A percentile compares a stretch with the other conserved stretches of the same genome.
These are phyloP conservation scores for Ornithorhynchus anatinus DNA, from an alignment of 2,113 vertebrate genomes.

Conservation along the genomic window DNA sequence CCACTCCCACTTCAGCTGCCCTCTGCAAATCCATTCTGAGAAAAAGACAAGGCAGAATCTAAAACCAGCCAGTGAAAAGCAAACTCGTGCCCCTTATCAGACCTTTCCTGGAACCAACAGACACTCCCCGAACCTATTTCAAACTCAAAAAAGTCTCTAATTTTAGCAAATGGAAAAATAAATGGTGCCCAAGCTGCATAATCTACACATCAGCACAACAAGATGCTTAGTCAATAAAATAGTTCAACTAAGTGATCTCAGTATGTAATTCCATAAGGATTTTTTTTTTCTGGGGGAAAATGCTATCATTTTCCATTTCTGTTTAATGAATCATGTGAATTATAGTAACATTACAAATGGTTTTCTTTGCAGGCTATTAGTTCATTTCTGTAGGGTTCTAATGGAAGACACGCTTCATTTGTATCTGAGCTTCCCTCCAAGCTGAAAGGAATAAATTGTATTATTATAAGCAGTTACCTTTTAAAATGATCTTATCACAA, in stretches of 20 bases:
- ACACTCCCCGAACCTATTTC: no score
- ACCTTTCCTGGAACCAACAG: no score
- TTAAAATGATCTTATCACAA: constrained; percentile 76
- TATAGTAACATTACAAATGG: constrained; percentile 99
- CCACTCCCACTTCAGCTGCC: no score
- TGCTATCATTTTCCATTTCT: constrained; percentile 96
- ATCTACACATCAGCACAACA: constrained; percentile 81
- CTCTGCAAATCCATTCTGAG: no score
- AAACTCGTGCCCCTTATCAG: no score
- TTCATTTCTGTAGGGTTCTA: constrained; percentile 99
- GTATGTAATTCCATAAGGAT: constrained; percentile 86
- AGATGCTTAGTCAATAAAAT: constrained; percentile 91
- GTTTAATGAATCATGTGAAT: constrained; percentile 99
- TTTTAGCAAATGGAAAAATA: constrained; percentile 58
- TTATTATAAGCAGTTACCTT: constrained; percentile 93
- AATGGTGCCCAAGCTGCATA: constrained; percentile 48
- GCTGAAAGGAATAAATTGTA: constrained; percentile 91
- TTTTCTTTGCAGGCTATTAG: constrained; percentile 97
- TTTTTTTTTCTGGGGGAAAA: constrained; percentile 84
- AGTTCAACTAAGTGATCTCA: constrained; percentile 87
- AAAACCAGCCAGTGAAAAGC: no score
- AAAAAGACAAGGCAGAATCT: no score
- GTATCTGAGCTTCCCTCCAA: constrained; percentile 84
- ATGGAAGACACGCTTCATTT: constrained; percentile 95
- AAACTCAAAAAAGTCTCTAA: no score